Base-by-base conservation (phyloP, 2,797 vertebrate species). In the Hippopotamyrus pictus region DNA sequence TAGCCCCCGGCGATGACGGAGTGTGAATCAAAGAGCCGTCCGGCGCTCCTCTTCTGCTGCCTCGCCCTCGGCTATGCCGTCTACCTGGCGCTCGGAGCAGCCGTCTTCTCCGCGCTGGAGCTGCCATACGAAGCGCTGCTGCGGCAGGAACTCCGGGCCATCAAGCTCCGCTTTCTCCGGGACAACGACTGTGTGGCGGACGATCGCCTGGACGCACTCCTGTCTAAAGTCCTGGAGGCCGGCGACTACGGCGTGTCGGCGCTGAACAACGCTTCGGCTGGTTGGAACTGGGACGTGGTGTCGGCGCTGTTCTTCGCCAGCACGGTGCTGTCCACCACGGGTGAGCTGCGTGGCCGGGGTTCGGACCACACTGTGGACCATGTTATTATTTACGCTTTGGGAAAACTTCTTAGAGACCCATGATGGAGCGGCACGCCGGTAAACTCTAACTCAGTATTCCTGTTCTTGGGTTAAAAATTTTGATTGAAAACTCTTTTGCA, bases 301-400 rank as follows among this genome's bases (percentile, higher is more conserved):
- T 99, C 98, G 0, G 97, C 98, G 0, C 93, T 99, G 89, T 99
- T 99, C 95, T 99, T 99, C 94, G 96, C 97, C 93, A 99, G 98
- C 96, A 99, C 98, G 2, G 98, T 99, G 88, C 96, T 99, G 73
- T 98, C 97, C 91, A 99, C 98, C 44, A 99, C 98, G 91, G 98
- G 98, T 99, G 65, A 73, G 65, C 65, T 73, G 65, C 29, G 57
- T 9, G 57, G n/a, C 7, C 57, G 7, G n/a, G 57, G 54, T 57
- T 19, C 22, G 62, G 25, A 69, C 62, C 62, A 5, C 29, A 29
- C 62, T 33, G 29, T 33, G 29, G 25, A 69, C 11, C 25, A 12
- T 33, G 62, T 29, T 11, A 29, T 69, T 33, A 29, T 33, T 33
- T 33, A 29, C 25, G 62, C 11, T 59, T 22, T 22, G 57, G 65